Evolutionary conservation across 2,888 invertebrate genomes (phyloP), one percentile per base, ranked within the genome.

Genomic region (Papilio protenor): DNA sequence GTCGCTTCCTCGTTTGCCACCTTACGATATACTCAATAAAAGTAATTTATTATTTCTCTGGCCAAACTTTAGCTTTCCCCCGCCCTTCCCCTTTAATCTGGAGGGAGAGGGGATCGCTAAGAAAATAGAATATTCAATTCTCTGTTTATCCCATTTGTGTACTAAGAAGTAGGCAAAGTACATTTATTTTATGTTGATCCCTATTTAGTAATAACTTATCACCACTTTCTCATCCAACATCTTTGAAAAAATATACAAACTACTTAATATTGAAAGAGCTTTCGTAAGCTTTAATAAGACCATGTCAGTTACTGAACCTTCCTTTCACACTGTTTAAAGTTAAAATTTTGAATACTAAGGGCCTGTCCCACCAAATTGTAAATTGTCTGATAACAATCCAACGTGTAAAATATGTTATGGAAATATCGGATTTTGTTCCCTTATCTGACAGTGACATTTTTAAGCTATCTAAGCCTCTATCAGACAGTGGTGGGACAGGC

Each of bases 271-370:
- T 45, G 23, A 52, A 18, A 69, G 23, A 57, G 23, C 75, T 70
- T 69, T 69, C 45, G 70, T 21, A 45, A 76, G 66, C 45, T 75
- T 23, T 14, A 57, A 57, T 57, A 27, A 47, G 61, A 14, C n/a
- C 76, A 61, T n/a, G 57, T 45, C 40, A 69, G 57, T 33, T 71
- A 47, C 70, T 27, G 57, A 47, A 59, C 27, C 27, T 27, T 27
- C 27, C 27, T 55, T 76, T 76, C 76, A 70, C 70, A 57, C 16
- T 40, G 40, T 14, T 61, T 73, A 66, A 66, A n/a, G 4, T 66
- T 33, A 18, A 40, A 18, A 40, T n/a, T 64, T 6, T 40, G 40
- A 40, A 40, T 61, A 61, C 11, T 66, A 49, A 47, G 6, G 18
- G 18, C 23, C 66, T 27, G 27, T 27, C 27, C 27, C 27, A 2